Conservation (phyloP, 2,113 vertebrate species). For the Eurypyga helias region DNA sequence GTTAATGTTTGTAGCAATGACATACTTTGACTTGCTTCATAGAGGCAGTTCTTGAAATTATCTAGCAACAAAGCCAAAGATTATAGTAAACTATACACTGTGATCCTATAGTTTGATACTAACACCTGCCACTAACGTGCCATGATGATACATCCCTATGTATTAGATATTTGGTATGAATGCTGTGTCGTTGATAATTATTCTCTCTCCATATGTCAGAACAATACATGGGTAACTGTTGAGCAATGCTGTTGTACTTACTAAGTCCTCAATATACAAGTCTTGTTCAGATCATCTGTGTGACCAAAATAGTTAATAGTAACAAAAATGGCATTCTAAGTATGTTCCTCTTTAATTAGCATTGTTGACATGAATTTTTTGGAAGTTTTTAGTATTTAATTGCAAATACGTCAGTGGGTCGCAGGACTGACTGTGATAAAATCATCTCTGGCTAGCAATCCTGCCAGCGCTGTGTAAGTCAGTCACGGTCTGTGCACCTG, state of each 20-base stretch:
- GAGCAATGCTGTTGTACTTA: not conserved
- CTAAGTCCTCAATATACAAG: not conserved
- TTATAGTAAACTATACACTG: not conserved
- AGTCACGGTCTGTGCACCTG: not conserved
- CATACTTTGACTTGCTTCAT: not conserved
- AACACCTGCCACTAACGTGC: not conserved
- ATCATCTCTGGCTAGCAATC: not conserved
- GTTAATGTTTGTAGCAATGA: not conserved
- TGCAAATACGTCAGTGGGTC: not conserved
- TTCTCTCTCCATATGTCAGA: not conserved
- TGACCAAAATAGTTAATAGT: not conserved
- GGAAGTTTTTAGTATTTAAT: not conserved
- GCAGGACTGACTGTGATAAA: not conserved
- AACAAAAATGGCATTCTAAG: not conserved
- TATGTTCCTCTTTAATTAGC: not conserved
- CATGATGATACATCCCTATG: not conserved
- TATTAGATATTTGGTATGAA: not conserved
- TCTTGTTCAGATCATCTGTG: not conserved
- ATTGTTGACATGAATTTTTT: not conserved
- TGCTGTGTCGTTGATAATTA: not conserved
- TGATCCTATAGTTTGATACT: not conserved
- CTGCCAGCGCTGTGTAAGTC: not conserved
- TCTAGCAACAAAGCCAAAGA: not conserved
- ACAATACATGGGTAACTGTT: accelerated
- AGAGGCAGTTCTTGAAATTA: not conserved